Evolutionary conservation across 2,113 vertebrate genomes (phyloP).

Genomic region (Anoura caudifer): DNA sequence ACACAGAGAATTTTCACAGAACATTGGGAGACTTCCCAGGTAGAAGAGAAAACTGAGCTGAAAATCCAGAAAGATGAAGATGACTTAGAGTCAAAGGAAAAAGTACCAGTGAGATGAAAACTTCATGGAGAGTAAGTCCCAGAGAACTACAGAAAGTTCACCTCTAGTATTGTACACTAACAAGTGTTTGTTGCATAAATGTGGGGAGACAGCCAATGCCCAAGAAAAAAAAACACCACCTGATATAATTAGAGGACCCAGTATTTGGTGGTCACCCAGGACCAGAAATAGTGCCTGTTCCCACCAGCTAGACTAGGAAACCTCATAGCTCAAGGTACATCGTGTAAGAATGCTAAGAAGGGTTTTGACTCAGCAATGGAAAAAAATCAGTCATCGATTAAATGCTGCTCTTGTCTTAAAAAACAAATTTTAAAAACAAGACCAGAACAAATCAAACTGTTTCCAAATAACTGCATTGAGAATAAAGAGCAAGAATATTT

Average conservation of each 20-base stretch:
- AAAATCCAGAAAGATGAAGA: neutral
- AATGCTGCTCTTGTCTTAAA: neutral
- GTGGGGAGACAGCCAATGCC: neutral
- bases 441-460: neutral
- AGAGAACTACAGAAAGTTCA: neutral
- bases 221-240: neutral
- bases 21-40: neutral
- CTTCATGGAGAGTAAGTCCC: neutral
- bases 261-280: neutral
- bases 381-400: neutral
- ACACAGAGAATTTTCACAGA: fast-evolving
- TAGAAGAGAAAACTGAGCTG: neutral
- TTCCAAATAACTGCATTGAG: neutral
- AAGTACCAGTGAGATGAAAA: neutral
- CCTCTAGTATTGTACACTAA: neutral
- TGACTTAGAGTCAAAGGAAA: neutral
- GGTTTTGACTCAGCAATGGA: neutral
- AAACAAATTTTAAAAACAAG: neutral
- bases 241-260: neutral
- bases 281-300: neutral
- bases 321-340: neutral
- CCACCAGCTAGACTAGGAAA: neutral
- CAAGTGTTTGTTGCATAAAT: neutral
- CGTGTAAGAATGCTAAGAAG: neutral
- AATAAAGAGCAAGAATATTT: conserved; percentile 4